Percentiles rank a stretch among this genome's conserved stretches.
These are phyloP conservation scores for Hippocampus zosterae DNA, from an alignment of 2,113 vertebrate genomes.

Conservation along the genomic window DNA sequence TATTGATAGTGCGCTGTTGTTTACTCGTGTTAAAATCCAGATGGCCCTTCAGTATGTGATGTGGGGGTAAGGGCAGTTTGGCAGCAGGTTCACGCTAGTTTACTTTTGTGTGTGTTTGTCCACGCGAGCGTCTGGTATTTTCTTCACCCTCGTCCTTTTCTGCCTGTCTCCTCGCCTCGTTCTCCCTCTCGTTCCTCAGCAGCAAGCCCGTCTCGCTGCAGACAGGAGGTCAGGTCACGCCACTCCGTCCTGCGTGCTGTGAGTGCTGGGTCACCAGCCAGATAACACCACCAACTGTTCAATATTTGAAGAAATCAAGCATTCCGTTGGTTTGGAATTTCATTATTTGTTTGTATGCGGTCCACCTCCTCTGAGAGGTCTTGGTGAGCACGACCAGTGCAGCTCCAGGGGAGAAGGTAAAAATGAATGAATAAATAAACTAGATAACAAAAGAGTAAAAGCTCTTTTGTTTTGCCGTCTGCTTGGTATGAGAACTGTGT, in stretches of 20 bases:
- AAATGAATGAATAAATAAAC: constrained; percentile 31
- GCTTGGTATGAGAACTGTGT: constrained; percentile 16
- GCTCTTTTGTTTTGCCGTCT: constrained; percentile 26
- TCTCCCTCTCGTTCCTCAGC: constrained; percentile 60
- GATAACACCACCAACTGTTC: constrained; percentile 71
- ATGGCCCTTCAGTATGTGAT: constrained; percentile 68
- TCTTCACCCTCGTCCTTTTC: constrained; percentile 67
- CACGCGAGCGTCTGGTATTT: constrained; percentile 56
- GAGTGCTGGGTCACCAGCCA: constrained; percentile 67
- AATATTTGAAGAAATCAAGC: constrained; percentile 68
- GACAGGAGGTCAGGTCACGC: constrained; percentile 71
- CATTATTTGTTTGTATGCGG: constrained; percentile 47
- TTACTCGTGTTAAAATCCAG: constrained; percentile 63
- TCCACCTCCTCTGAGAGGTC: constrained; percentile 44
- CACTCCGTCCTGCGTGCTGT: constrained; percentile 66
- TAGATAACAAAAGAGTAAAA: neutral
- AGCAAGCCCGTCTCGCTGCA: constrained; percentile 54
- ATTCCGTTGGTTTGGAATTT: constrained; percentile 59
- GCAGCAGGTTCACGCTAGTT: constrained; percentile 60
- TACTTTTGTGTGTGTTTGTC: constrained; percentile 53
- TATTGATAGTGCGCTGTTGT: constrained; percentile 66
- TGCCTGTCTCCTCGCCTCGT: constrained; percentile 60
- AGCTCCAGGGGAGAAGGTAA: constrained; percentile 48
- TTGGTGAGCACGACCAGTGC: constrained; percentile 50
- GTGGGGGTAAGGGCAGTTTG: constrained; percentile 39